Conservation (phyloP, 2,113 vertebrate species). For the mouse (Mus musculus) region DNA sequence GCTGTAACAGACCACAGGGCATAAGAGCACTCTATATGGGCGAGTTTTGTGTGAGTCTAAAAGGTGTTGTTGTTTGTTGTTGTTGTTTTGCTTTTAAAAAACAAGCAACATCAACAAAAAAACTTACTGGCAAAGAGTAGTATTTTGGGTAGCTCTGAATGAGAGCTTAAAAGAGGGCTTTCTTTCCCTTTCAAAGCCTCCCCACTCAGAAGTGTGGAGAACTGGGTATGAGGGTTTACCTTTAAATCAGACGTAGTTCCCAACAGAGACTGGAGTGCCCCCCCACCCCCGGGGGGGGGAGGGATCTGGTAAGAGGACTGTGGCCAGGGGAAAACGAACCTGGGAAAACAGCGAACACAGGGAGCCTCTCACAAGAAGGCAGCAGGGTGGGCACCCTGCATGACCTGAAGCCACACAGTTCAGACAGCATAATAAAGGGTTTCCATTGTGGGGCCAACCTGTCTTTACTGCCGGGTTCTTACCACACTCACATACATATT, state of each 20-base stretch:
- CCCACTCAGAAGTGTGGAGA: not conserved
- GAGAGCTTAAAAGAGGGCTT: not conserved
- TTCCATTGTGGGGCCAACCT: slow-evolving; percentile 44
- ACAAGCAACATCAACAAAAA: not conserved
- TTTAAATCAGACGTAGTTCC: not conserved
- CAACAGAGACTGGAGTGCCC: not conserved
- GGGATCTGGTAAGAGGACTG: not conserved
- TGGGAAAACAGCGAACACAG: not conserved
- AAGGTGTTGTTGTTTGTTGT: not conserved
- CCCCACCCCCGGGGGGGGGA: not conserved
- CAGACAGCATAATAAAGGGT: slow-evolving; percentile 17
- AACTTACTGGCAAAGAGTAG: not conserved
- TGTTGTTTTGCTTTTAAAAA: not conserved
- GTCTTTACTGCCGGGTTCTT: slow-evolving; percentile 61
- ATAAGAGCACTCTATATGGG: not conserved
- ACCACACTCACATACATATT: slow-evolving; percentile 74
- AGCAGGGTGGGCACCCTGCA: not conserved
- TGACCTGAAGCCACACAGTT: slow-evolving; percentile 2
- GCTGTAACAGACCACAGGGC: not conserved
- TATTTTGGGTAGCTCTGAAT: not conserved
- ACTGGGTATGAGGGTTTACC: not conserved
- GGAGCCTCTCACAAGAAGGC: not conserved
- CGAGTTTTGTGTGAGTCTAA: not conserved
- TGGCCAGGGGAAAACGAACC: not conserved
- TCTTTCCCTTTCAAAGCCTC: not conserved